phyloP scores from a whole-genome alignment of 2,113 vertebrate genomes.

The Elephantulus edwardii region DNA sequence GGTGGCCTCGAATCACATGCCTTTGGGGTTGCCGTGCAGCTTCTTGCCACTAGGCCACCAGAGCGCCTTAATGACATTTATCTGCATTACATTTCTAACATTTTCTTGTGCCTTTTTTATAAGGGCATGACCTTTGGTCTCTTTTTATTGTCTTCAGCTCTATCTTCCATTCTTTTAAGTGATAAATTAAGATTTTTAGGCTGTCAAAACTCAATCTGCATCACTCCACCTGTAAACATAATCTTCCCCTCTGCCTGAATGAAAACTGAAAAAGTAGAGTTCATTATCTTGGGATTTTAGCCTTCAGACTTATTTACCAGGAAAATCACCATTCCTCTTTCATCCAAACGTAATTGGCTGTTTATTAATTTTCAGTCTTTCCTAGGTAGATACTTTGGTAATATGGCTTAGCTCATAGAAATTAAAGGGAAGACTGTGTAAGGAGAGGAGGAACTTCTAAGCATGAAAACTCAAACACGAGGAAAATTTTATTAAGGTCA shows the following conservation, averaged over 20 bases:
- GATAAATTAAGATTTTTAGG: background rate
- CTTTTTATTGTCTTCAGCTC: slow-evolving; percentile 45
- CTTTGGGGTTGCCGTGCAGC: too few species aligned
- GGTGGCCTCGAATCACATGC: too few species aligned
- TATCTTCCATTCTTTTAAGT: background rate
- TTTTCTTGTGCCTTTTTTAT: background rate
- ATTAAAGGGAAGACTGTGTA: slow-evolving; percentile 29
- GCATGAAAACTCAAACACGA: slow-evolving; percentile 19
- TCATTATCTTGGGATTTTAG: background rate
- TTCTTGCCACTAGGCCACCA: too few species aligned
- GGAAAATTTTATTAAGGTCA: background rate
- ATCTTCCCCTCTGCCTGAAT: too few species aligned
- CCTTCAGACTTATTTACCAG: slow-evolving; percentile 2
- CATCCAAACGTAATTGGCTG: slow-evolving; percentile 31
- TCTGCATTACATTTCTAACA: background rate
- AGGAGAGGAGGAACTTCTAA: background rate
- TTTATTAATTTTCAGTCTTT: slow-evolving; percentile 47
- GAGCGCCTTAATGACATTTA: background rate
- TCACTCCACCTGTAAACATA: too few species aligned
- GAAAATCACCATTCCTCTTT: background rate
- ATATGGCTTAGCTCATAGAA: slow-evolving; percentile 4
- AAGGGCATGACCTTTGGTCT: background rate
- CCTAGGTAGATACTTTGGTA: background rate
- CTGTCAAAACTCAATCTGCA: background rate
- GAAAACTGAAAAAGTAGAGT: background rate